phyloP scores from a whole-genome alignment of 1,140 invertebrate species.

The Trypoxylus dichotomus region DNA sequence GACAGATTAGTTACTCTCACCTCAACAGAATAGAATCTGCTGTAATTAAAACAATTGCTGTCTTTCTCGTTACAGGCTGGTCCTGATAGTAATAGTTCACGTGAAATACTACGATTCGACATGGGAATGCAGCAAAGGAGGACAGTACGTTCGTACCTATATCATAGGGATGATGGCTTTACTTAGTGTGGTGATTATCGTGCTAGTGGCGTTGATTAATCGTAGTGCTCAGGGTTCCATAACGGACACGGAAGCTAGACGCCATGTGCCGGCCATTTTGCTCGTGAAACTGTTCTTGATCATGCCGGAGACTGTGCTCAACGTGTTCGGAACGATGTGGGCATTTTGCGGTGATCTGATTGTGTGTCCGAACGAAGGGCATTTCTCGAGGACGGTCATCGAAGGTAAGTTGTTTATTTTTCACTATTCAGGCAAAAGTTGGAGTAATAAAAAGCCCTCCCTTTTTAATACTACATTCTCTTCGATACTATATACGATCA shows the following conservation, averaged over 20 bases:
- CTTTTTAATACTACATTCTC: too few species aligned
- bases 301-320: slow-evolving; percentile 75
- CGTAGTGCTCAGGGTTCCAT: slow-evolving; percentile 71
- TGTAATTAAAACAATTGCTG: too few species aligned
- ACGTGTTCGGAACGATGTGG: slow-evolving; percentile 80
- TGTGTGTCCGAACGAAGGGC: slow-evolving; percentile 64
- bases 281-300: slow-evolving; percentile 70
- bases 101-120: slow-evolving; percentile 65
- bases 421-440: too few species aligned
- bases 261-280: slow-evolving; percentile 66
- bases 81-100: slow-evolving; percentile 65
- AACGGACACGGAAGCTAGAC: slow-evolving; percentile 66
- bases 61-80: slow-evolving; percentile 59
- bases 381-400: slow-evolving; percentile 71
- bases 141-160: slow-evolving; percentile 68
- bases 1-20: too few species aligned
- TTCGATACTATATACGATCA: too few species aligned
- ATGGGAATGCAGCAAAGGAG: slow-evolving; percentile 64
- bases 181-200: slow-evolving; percentile 61
- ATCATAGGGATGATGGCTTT: slow-evolving; percentile 66
- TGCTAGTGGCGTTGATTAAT: slow-evolving; percentile 67
- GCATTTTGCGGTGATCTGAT: slow-evolving; percentile 69
- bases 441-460: too few species aligned
- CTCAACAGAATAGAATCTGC: too few species aligned
- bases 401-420: slow-evolving; percentile 61